These are phyloP conservation scores for Cyclopterus lumpus DNA, from an alignment of 2,797 vertebrate species.

Conservation along the genomic window DNA sequence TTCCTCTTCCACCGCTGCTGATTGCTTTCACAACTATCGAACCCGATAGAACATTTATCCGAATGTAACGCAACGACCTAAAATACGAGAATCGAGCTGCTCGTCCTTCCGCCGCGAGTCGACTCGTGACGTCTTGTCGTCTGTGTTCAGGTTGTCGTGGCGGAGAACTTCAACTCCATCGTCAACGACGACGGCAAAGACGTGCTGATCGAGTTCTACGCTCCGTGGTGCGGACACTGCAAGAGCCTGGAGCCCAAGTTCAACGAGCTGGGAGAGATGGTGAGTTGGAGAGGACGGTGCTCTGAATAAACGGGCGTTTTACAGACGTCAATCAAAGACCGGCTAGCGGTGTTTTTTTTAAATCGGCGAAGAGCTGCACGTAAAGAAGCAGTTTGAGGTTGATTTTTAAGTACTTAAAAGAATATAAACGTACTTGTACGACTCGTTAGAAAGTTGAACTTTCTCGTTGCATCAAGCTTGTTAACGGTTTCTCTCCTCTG, in stretches of 20 bases:
- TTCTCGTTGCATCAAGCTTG: not conserved
- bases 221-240: conserved; percentile 99
- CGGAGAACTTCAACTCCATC: conserved; percentile 87
- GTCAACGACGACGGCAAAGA: conserved; percentile 96
- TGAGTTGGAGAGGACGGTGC: conserved; percentile 61
- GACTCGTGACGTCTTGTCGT: rapidly evolving
- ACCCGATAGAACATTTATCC: not conserved
- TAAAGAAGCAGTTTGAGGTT: not conserved
- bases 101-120: no score
- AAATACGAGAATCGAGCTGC: no score
- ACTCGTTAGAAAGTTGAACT: no score
- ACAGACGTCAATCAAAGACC: not conserved
- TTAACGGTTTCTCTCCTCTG: not conserved
- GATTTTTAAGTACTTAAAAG: not conserved
- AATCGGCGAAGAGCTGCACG: not conserved
- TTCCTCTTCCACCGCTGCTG: not conserved
- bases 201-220: conserved; percentile 97
- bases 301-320: not conserved
- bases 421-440: not conserved
- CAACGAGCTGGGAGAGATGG: conserved; percentile 96
- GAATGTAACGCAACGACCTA: not conserved
- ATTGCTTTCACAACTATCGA: not conserved
- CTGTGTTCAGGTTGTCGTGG: conserved; percentile 79
- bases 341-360: not conserved
- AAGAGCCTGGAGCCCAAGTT: conserved; percentile 98